Percentiles rank a stretch among this genome's conserved stretches.
Conservation (phyloP, 2,888 invertebrate species). For the Drosophila infuscata region DNA sequence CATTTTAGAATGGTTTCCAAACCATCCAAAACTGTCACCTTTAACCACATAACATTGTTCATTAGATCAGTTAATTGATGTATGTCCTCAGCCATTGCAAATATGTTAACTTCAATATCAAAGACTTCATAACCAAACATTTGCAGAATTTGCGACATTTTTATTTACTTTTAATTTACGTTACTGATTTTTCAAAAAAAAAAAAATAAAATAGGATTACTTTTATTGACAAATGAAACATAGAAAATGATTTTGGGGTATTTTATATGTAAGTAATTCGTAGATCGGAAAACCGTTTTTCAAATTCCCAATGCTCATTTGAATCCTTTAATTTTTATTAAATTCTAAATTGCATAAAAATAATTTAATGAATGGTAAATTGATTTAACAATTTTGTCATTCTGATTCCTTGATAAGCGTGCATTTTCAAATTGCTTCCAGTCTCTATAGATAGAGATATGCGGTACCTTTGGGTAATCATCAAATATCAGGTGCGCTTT, state of each 20-base stretch:
- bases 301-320: neutral
- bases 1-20: constrained; percentile 21
- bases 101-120: constrained; percentile 46
- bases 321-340: neutral
- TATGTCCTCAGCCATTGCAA: constrained; percentile 55
- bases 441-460: neutral
- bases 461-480: constrained; percentile 1
- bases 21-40: constrained; percentile 4
- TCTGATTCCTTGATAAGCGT: neutral
- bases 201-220: neutral
- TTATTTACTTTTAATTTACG: constrained; percentile 1
- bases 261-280: neutral
- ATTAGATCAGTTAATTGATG: constrained; percentile 28
- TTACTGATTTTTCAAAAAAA: neutral
- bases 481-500: constrained; percentile 29
- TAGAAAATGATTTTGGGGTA: neutral
- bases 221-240: constrained; percentile 3
- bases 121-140: constrained; percentile 18
- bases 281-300: neutral
- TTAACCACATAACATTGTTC: constrained; percentile 14
- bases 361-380: neutral
- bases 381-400: neutral
- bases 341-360: neutral
- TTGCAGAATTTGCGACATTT: constrained; percentile 41
- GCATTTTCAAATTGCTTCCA: constrained; percentile 5